These are phyloP conservation scores for Orientallactaga sibirica DNA, from an alignment of 2,797 vertebrate genomes.

Conservation along the genomic window DNA sequence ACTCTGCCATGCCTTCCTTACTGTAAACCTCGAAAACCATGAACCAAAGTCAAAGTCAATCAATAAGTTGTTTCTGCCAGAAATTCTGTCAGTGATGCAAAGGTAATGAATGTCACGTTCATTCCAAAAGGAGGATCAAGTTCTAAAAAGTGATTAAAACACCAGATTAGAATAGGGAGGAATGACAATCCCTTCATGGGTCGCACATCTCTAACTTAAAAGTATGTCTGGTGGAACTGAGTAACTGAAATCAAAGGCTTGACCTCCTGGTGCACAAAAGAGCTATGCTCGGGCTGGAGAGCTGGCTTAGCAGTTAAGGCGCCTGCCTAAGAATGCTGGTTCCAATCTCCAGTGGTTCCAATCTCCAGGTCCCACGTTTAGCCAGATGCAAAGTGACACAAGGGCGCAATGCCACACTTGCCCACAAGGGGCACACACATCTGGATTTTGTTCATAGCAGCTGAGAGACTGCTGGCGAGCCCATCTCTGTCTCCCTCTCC, in stretches of 20 bases:
- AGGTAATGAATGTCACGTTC: background rate
- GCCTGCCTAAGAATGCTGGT: too few species aligned
- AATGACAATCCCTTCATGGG: background rate
- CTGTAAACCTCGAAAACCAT: background rate
- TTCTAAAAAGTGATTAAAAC: slow-evolving; percentile 19
- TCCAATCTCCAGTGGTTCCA: too few species aligned
- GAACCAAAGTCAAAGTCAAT: background rate
- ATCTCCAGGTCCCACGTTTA: too few species aligned
- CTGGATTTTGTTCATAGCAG: too few species aligned
- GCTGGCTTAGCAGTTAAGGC: too few species aligned
- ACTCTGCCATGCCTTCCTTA: background rate
- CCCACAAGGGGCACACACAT: too few species aligned
- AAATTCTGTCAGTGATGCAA: background rate
- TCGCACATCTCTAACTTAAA: background rate
- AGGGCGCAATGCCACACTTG: too few species aligned
- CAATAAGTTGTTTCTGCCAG: too few species aligned
- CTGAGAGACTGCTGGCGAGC: too few species aligned
- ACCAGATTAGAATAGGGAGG: background rate
- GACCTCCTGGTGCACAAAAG: background rate
- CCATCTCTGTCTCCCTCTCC: too few species aligned
- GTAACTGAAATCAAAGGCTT: background rate
- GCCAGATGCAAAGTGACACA: too few species aligned
- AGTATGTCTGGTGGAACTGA: background rate
- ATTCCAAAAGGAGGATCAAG: background rate
- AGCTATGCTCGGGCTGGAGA: rapidly evolving